Evolutionary conservation across 2,113 vertebrate genomes (phyloP).

Genomic region (Crocuta crocuta): DNA sequence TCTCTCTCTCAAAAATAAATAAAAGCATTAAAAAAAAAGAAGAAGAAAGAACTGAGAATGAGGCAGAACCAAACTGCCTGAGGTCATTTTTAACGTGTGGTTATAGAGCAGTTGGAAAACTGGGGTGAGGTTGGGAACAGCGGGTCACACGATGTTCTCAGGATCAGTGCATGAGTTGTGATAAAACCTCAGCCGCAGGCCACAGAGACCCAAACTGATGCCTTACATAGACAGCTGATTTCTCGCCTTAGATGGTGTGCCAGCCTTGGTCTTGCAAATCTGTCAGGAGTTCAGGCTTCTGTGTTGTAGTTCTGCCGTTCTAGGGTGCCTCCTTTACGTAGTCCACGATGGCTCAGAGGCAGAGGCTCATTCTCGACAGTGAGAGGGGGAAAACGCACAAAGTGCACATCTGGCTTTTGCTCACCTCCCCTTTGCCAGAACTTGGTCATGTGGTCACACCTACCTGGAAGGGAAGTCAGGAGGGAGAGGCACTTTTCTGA

Average conservation of each 20-base stretch:
- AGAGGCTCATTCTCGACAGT: background rate
- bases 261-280: background rate
- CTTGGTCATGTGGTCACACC: background rate
- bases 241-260: background rate
- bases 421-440: background rate
- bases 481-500: background rate
- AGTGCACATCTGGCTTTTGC: background rate
- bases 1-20: too few species aligned
- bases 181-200: background rate
- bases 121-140: background rate
- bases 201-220: background rate
- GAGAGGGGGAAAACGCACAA: background rate
- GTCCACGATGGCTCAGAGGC: background rate
- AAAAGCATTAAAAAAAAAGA: too few species aligned
- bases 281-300: background rate
- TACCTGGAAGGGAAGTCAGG: background rate
- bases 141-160: background rate
- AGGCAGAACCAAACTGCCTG: background rate
- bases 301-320: background rate
- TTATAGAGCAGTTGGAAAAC: background rate
- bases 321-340: background rate
- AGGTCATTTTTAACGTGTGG: background rate
- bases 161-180: background rate
- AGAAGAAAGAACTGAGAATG: background rate
- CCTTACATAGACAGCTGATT: background rate